These are phyloP conservation scores for Meliscaeva auricollis DNA, from an alignment of 2,888 invertebrate genomes.

Conservation along the genomic window DNA sequence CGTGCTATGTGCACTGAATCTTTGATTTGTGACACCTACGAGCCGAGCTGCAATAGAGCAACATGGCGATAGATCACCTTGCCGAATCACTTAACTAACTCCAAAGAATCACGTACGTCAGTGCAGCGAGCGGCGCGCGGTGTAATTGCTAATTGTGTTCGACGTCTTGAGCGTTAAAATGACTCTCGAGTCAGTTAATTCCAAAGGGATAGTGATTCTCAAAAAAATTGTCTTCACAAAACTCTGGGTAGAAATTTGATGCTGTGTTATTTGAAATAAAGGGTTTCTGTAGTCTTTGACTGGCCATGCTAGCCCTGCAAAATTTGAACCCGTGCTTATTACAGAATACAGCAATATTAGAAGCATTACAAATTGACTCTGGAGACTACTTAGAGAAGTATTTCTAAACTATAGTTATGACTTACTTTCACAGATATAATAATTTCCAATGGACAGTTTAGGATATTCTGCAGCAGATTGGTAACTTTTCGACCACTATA, in stretches of 20 bases:
- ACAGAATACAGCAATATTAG: no score
- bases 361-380: no score
- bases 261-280: not conserved
- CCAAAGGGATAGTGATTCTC: slow-evolving; percentile 32
- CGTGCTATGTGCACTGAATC: slow-evolving; percentile 55
- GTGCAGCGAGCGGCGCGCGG: not conserved
- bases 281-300: slow-evolving; percentile 3
- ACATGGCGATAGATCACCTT: slow-evolving; percentile 43
- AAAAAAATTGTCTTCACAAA: slow-evolving; percentile 37
- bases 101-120: slow-evolving; percentile 57
- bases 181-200: slow-evolving; percentile 35
- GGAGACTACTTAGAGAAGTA: no score
- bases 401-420: no score
- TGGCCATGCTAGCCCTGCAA: slow-evolving; percentile 42
- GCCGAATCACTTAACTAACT: slow-evolving; percentile 44
- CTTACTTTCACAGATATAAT: no score
- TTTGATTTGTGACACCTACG: slow-evolving; percentile 74
- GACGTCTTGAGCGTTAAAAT: slow-evolving; percentile 65
- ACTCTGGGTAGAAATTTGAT: slow-evolving; percentile 65
- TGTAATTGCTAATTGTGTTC: slow-evolving; percentile 67
- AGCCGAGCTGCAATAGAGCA: slow-evolving; percentile 47
- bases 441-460: no score
- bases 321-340: not conserved
- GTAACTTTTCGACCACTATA: no score
- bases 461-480: no score